Base-by-base conservation (phyloP, 2,888 invertebrate species). In the Electrophaes corylata region DNA sequence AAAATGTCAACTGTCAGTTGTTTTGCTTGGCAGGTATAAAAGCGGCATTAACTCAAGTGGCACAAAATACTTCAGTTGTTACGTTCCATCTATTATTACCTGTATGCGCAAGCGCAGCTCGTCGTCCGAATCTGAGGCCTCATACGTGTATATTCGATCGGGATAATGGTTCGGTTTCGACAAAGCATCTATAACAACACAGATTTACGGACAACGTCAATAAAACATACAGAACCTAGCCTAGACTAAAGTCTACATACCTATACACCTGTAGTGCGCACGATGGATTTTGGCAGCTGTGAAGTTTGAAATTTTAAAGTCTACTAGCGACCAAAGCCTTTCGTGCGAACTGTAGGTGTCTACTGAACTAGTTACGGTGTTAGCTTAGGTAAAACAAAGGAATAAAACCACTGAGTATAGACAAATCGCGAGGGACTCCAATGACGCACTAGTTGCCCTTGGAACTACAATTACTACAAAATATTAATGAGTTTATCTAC, bases 141-240 rank as follows among this genome's bases (percentile, higher is more conserved):
- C 91, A 83, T 90, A 91, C 79, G 90, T 81, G 85, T 87, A 91
- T 79, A 91, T 85, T 77, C 89, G 87, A 83, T 91, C 91, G 73
- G 90, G 91, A 66, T 88, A 91, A 88, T 88, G 86, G 81, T 83
- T 91, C 84, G 88, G 83, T 90, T 91, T 90, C 86, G 91, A 90
- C 88, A 91, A 91, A 91, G 91, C 87, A 91, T 91, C 91, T 91
- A 91, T 81, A 91, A 91, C 88, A 89, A 89, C 90, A 91, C 89
- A 88, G 86, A 90, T 81, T 83, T 82, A 88, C 84, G 83, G 73
- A 86, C 82, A 86, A 86, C 84, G 80, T 88, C 84, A 88, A 75
- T 77, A 69, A 64, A 69, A 75, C 65, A 59, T 59, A 61, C 31
- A 57, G 69, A 57, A 62, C 64, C 66, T 66, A 67, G 71, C 75